These are phyloP conservation scores for Drosophila asahinai DNA, from an alignment of 1,140 invertebrate genomes.

Conservation along the genomic window DNA sequence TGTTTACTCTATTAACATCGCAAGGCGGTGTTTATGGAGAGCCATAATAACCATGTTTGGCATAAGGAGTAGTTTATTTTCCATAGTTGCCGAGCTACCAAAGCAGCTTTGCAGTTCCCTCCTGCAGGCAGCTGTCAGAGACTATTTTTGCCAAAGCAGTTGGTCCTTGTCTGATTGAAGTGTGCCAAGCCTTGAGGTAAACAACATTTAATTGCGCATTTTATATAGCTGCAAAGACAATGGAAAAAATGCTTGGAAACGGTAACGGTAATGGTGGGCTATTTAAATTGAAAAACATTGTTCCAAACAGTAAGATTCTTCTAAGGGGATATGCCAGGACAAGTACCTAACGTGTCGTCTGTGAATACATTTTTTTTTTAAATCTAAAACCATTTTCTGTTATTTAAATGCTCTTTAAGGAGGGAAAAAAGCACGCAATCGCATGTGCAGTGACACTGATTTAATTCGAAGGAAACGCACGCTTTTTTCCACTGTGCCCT, in stretches of 20 bases:
- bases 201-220: constrained; percentile 13
- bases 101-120: neutral
- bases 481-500: neutral
- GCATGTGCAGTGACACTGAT: too few species aligned
- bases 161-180: constrained; percentile 3
- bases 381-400: too few species aligned
- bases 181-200: constrained; percentile 10
- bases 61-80: constrained; percentile 2
- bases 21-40: neutral
- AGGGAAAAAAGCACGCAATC: too few species aligned
- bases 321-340: too few species aligned
- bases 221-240: neutral
- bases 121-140: neutral
- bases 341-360: too few species aligned
- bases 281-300: neutral
- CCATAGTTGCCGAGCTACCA: constrained; percentile 8
- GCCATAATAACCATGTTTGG: constrained; percentile 3
- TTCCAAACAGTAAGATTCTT: neutral
- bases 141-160: neutral
- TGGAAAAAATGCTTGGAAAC: neutral
- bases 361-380: too few species aligned
- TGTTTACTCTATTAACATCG: neutral
- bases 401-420: too few species aligned
- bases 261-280: neutral
- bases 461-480: too few species aligned